Base-by-base conservation (phyloP, 2,113 vertebrate species). In the Sturnus vulgaris region DNA sequence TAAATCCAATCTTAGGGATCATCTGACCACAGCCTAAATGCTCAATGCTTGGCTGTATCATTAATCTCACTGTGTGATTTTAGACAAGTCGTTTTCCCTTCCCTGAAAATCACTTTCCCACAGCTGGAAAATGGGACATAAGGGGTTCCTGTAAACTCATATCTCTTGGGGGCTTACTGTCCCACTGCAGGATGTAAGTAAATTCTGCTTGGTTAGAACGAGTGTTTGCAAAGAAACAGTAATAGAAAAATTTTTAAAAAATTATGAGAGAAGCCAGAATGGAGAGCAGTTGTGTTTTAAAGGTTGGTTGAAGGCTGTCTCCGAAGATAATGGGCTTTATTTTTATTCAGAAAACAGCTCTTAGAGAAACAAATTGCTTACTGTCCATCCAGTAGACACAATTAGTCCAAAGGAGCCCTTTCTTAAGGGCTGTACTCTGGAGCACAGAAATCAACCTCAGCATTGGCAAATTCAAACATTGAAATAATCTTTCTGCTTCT, bases 61-160 rank as follows among this genome's bases (percentile, higher is more conserved):
- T 93, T 96, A 96, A 91, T 82, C 84, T 93, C 93, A 65, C 84
- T 28, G 61, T 66, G 68, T 79, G 86, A 88, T 63, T 94, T 96
- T 89, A 93, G 72, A 92, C 39, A 92, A 86, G 61, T 28, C 15
- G 69, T 93, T 94, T 93, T 95, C 82, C 92, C 63, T 93, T 85
- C 72, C 66, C 73, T 69, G 77, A 82, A 77, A 95, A 91, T 82
- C 46, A 77, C 59, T 83, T 94, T 87, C 56, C 75, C 68, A 50
- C 92, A 88, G 82, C 68, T 90, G 75, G 91, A 93, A 92, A 93
- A 91, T 15, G 27, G 78, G 90, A 88, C 23, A 47, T 57, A 92
- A 64, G 60, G 85, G 44, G 55, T 55, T 93, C 31, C 86, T 76
- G 33, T 66, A 85, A 90, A 90, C 40, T 19, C 2, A 0, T 44